Evolutionary conservation across 1,140 invertebrate genomes (phyloP).

Genomic region (Brachionus rotundiformis): DNA sequence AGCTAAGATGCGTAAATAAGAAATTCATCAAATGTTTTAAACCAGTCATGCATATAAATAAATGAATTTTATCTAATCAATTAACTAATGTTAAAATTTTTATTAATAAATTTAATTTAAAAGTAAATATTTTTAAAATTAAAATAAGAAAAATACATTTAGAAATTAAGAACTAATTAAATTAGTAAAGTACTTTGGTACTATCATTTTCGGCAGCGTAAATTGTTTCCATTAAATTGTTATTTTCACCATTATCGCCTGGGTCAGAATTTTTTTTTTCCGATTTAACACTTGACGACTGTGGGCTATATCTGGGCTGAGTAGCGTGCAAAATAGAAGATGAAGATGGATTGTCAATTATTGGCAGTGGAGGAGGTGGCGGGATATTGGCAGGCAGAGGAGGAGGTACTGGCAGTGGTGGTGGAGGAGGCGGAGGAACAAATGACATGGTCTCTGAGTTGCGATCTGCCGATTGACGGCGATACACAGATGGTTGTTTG

Average conservation of each 20-base stretch:
- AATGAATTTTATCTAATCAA: too few species aligned
- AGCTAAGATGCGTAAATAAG: too few species aligned
- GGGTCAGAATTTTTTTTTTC: not conserved
- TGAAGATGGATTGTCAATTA: not conserved
- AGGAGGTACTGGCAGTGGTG: not conserved
- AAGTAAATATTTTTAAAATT: too few species aligned
- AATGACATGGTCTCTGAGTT: not conserved
- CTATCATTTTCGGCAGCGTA: not conserved
- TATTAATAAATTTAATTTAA: too few species aligned
- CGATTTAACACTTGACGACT: not conserved
- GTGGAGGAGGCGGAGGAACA: slow-evolving; percentile 21
- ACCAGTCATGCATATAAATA: too few species aligned
- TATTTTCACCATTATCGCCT: not conserved
- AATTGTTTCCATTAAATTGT: not conserved
- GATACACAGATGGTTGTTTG: not conserved
- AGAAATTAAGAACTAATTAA: slow-evolving; percentile 27
- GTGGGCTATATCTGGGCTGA: not conserved
- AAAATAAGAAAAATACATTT: too few species aligned
- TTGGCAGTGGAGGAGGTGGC: not conserved
- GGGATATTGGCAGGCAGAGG: not conserved
- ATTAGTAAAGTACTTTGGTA: slow-evolving; percentile 21
- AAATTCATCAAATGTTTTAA: too few species aligned
- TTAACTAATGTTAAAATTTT: too few species aligned
- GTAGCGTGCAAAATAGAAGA: not conserved
- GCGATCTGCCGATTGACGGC: not conserved